Base-by-base conservation (phyloP, 2,113 vertebrate species). In the Archocentrus centrarchus region DNA sequence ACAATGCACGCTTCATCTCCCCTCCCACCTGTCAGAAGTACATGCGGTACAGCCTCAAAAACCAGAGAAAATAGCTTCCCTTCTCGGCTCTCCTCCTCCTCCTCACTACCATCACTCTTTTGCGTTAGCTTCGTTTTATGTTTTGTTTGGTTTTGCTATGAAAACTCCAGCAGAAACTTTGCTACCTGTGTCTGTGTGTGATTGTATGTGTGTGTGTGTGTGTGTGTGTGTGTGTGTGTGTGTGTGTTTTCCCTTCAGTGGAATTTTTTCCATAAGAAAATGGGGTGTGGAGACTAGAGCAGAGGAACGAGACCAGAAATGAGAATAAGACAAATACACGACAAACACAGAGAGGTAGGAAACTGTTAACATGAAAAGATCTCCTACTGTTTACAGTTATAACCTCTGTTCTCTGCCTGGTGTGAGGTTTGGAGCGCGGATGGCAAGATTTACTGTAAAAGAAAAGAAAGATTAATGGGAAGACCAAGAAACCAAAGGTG, bases 1-100 rank as follows among this genome's bases (percentile, higher is more conserved):
- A 95, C 94, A 95, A 95, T 94, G 93, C 91, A 85, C 75, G 86
- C 93, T 93, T 94, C 93, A 94, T 94, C 94, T 95, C 89, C 87
- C 94, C 90, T 93, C 93, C 94, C 93, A 95, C 94, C 94, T 95
- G 93, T 94, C 94, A 94, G 89, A 83, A 90, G 90, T 88, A 80
- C 92, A 90, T 11, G 87, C 88, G 3, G 83, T 75, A 75, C 83
- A 89, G 88, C 88, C 90, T 94, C 90, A 87, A 91, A 91, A 92
- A 86, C 50, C 81, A 87, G 89, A 89, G 85, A 93, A 93, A 95
- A 94, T 91, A 90, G 91, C 90, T 93, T 92, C 83, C 81, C 81
- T 70, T 89, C 90, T 90, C 86, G 82, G 91, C 91, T 89, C 88
- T 78, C 84, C 86, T 83, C 87, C 84, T 79, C 80, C 59, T 64